Conservation (phyloP, 2,113 vertebrate genomes). For the Hippocampus guttulatus region DNA sequence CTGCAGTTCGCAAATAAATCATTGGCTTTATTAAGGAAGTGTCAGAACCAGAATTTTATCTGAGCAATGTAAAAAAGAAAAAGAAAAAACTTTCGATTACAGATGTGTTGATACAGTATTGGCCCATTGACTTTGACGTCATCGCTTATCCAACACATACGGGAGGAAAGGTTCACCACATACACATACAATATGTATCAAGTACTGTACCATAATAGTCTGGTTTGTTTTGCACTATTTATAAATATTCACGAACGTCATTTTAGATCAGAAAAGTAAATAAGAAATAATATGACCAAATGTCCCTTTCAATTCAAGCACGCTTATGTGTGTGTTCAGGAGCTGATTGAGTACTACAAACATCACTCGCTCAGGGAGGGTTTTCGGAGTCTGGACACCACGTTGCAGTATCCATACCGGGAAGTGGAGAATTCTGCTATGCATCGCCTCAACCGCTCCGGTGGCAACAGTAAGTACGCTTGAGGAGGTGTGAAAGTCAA, state of each 20-base stretch:
- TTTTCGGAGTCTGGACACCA: constrained; percentile 91
- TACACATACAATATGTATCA: neutral
- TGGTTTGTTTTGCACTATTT: neutral
- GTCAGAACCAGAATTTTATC: constrained; percentile 53
- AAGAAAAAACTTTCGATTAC: constrained; percentile 37
- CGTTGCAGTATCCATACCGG: constrained; percentile 87
- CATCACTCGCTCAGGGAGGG: constrained; percentile 94
- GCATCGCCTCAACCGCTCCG: constrained; percentile 71
- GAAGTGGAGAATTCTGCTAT: constrained; percentile 77
- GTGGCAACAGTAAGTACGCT: constrained; percentile 80
- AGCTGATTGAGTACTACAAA: constrained; percentile 93
- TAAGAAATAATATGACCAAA: too few species aligned
- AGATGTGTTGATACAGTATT: constrained; percentile 30
- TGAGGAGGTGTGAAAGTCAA: neutral
- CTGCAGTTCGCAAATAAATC: constrained; percentile 60
- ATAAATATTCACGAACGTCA: too few species aligned
- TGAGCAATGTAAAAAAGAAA: constrained; percentile 47
- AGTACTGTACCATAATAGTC: neutral
- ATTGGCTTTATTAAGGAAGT: constrained; percentile 51
- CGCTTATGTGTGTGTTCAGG: constrained; percentile 66
- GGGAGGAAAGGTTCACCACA: constrained; percentile 9
- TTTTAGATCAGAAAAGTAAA: too few species aligned
- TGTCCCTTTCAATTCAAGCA: neutral
- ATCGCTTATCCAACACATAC: constrained; percentile 16
- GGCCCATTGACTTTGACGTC: constrained; percentile 17